phyloP scores from a whole-genome alignment of 1,140 invertebrate genomes.

The Globodera rostochiensis region DNA sequence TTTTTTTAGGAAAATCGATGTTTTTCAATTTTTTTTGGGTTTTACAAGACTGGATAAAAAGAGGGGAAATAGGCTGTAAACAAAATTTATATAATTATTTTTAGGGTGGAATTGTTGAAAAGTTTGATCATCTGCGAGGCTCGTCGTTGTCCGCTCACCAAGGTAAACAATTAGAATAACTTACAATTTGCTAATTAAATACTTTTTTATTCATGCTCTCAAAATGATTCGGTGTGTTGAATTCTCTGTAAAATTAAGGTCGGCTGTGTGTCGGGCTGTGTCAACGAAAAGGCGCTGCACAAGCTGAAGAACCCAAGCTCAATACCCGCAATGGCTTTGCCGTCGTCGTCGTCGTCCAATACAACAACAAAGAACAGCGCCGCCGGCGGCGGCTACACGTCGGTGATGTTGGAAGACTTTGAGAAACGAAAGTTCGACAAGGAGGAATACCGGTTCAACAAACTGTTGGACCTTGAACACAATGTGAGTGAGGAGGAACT shows the following conservation, averaged over 20 bases:
- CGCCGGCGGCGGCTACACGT: not conserved
- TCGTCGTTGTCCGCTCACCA: slow-evolving; percentile 45
- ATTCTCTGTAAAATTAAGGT: not conserved
- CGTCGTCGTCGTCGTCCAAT: not conserved
- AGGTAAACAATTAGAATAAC: slow-evolving; percentile 2
- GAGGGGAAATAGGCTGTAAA: too few relatives aligned
- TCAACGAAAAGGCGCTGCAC: slow-evolving; percentile 53
- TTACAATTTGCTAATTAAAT: too few relatives aligned
- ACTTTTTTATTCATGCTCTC: too few relatives aligned
- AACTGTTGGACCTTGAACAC: slow-evolving; percentile 49
- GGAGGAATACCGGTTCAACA: slow-evolving; percentile 42
- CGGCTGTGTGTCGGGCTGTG: slow-evolving; percentile 62
- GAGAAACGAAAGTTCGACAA: slow-evolving; percentile 28
- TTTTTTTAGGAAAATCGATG: too few relatives aligned
- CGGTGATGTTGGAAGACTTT: slow-evolving; percentile 29
- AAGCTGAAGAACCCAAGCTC: slow-evolving; percentile 42
- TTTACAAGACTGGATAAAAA: too few relatives aligned
- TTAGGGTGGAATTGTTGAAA: slow-evolving; percentile 48
- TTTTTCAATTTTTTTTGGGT: too few relatives aligned
- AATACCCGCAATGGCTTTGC: slow-evolving; percentile 11
- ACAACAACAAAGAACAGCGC: not conserved
- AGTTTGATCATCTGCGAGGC: slow-evolving; percentile 60
- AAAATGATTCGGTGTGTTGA: not conserved
- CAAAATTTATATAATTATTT: slow-evolving; percentile 10
- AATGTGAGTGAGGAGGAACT: slow-evolving; percentile 33